Evolutionary conservation across 2,113 vertebrate species (phyloP), one percentile per base, ranked within the genome.

Genomic region (Thinocorus orbignyianus): DNA sequence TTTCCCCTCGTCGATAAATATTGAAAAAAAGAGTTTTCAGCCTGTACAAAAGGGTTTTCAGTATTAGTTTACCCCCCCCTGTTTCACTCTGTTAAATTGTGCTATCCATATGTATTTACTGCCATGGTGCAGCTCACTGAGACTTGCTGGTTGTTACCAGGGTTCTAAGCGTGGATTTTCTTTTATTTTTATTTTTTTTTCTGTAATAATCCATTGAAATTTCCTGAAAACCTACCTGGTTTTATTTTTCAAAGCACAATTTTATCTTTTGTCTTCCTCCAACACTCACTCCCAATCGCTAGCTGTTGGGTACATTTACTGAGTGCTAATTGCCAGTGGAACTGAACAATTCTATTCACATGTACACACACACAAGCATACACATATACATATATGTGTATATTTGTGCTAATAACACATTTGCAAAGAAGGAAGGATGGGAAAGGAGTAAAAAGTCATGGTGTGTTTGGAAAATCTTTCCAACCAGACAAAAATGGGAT

Each of bases 231-330:
- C 28, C 10, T 10, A 55, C 41, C 28, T 65, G 39, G 48, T 64
- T 88, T 90, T 79, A 48, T 52, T 77, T 81, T 83, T 61, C 11
- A 33, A 9, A 24, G 31, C 4, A 11, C 48, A 77, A 5, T 74
- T 90, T 89, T 28, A n/a, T 26, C 52, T 33, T 81, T 87, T 94
- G 60, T 42, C 60, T 85, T 55, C n/a, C 52, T 68, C n/a, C 65
- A 31, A 4, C 2, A n/a, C 11, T 6, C 0, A 0, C 65, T 46
- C 46, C 10, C 58, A 30, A 1, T 16, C 28, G 16, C 2, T 11
- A 30, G 18, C 14, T n/a, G 8, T 26, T 70, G 23, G 28, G 25
- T 11, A 62, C 60, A 19, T 41, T 39, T 39, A 39, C 64, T 33
- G 41, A 41, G 57, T 24, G 23, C 6, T 46, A 30, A 11, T 7